Evolutionary conservation across 2,888 invertebrate genomes (phyloP).

Genomic region (Megaustenia siamemsis): DNA sequence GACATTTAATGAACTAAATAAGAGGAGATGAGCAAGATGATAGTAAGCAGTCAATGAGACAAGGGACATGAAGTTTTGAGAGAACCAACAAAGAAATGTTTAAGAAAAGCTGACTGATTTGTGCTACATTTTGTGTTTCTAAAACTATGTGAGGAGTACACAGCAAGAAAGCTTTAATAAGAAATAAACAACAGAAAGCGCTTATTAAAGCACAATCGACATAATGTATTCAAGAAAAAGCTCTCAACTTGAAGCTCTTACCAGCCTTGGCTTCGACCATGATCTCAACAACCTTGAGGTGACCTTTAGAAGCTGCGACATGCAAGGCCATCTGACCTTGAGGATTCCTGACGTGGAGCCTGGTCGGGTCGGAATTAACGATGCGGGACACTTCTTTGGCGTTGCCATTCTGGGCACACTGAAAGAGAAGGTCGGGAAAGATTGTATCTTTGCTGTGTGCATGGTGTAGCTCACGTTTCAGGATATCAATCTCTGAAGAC

Average conservation of each 20-base stretch:
- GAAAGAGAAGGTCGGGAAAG: conserved; percentile 54
- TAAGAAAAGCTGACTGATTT: too few species aligned
- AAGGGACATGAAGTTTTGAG: too few species aligned
- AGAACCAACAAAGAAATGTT: too few species aligned
- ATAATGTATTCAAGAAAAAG: too few species aligned
- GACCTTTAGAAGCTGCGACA: conserved; percentile 89
- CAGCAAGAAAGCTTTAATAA: too few species aligned
- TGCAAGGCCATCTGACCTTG: conserved; percentile 89
- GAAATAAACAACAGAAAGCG: too few species aligned
- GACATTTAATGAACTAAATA: too few species aligned
- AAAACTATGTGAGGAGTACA: too few species aligned
- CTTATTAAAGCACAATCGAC: too few species aligned
- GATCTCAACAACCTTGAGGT: conserved; percentile 88
- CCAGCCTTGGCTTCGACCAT: conserved; percentile 88
- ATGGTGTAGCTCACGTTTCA: background rate
- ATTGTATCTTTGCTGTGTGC: background rate
- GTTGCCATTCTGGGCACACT: conserved; percentile 93
- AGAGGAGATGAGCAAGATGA: too few species aligned
- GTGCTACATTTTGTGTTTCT: too few species aligned
- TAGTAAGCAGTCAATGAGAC: too few species aligned
- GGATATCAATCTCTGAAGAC: background rate
- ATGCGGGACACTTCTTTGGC: conserved; percentile 89
- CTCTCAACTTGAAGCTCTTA: background rate
- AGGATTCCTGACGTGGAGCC: conserved; percentile 86
- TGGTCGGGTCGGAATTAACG: conserved; percentile 87